Evolutionary conservation across 2,888 invertebrate species (phyloP).

Genomic region (Lucinisca nassula): DNA sequence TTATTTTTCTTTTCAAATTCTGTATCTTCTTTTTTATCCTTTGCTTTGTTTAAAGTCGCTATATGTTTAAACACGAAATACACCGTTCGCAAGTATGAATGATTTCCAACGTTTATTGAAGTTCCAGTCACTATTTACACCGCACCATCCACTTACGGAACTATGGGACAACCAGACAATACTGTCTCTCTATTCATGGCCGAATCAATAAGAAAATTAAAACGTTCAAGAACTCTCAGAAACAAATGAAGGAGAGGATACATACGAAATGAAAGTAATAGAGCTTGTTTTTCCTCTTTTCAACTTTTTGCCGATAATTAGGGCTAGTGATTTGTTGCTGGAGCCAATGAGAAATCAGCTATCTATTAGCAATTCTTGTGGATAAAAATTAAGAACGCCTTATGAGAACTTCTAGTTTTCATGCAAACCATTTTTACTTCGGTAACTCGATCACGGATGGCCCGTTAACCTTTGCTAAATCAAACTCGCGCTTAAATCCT

Average conservation of each 20-base stretch:
- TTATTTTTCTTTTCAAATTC: background rate
- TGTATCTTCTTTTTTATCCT: background rate
- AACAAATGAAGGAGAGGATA: background rate
- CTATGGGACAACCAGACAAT: background rate
- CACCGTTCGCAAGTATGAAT: too few relatives aligned
- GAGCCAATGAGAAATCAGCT: background rate
- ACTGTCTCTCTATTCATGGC: background rate
- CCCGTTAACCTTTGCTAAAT: too few relatives aligned
- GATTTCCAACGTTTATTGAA: background rate
- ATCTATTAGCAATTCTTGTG: background rate
- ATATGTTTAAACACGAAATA: too few relatives aligned
- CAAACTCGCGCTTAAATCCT: too few relatives aligned
- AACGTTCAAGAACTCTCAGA: background rate
- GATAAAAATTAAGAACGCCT: background rate
- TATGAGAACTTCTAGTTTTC: too few relatives aligned
- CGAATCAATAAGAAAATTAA: conserved; percentile 19
- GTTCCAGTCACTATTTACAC: background rate
- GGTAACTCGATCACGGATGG: too few relatives aligned
- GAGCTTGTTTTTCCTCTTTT: background rate
- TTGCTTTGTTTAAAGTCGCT: background rate
- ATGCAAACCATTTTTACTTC: too few relatives aligned
- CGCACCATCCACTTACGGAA: background rate
- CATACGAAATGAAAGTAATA: background rate
- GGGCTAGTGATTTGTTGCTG: background rate
- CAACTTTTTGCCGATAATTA: background rate